Percentiles rank a stretch among this genome's conserved stretches.
Evolutionary conservation across 2,888 invertebrate species (phyloP).

Genomic region (Malthinus seriepunctatus): DNA sequence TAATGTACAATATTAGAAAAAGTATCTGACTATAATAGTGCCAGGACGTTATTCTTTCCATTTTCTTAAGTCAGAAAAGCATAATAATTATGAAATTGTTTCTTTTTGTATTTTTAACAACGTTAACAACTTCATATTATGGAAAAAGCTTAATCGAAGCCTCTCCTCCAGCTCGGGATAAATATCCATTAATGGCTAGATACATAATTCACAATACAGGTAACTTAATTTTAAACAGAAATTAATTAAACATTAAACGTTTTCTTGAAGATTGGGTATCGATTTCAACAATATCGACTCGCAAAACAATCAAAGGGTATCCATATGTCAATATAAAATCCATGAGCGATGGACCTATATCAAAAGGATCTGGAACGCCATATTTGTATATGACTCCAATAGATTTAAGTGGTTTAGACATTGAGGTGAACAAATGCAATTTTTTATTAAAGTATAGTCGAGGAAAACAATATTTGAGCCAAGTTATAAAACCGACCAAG

Average conservation of each 20-base stretch:
- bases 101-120: no score
- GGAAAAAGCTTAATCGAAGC: background rate
- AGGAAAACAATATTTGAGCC: no score
- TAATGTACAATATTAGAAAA: no score
- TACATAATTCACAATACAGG: slow-evolving; percentile 72
- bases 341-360: slow-evolving; percentile 68
- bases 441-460: no score
- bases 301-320: slow-evolving; percentile 62
- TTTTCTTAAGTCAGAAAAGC: no score
- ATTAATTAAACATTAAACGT: background rate
- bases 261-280: slow-evolving; percentile 70
- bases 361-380: slow-evolving; percentile 71
- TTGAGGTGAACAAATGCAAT: slow-evolving; percentile 58
- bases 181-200: slow-evolving; percentile 70
- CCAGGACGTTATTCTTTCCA: no score
- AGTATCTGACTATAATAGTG: no score
- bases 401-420: slow-evolving; percentile 70
- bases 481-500: no score
- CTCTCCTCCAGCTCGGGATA: slow-evolving; percentile 64
- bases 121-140: no score
- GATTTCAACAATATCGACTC: slow-evolving; percentile 69
- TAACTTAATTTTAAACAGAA: slow-evolving; percentile 47
- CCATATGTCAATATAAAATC: slow-evolving; percentile 74
- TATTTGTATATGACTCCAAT: slow-evolving; percentile 75
- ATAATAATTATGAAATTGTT: no score